Percentiles rank a stretch among this genome's conserved stretches.
These are phyloP conservation scores for Mamestra brassicae DNA, from an alignment of 2,888 invertebrate genomes.

Conservation along the genomic window DNA sequence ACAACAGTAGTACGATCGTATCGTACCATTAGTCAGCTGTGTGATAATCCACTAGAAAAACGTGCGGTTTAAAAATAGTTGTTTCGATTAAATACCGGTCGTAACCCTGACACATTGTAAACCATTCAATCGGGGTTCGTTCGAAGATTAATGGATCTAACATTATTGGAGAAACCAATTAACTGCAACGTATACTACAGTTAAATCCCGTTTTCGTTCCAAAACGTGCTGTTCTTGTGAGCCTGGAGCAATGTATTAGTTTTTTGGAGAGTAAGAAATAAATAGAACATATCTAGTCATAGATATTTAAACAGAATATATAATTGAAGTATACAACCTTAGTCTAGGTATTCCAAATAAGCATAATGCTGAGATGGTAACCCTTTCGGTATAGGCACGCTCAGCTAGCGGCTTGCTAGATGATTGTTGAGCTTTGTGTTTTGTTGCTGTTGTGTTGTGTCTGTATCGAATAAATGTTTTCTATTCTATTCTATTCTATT, in stretches of 20 bases:
- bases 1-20: neutral
- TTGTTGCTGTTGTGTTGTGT: too few relatives aligned
- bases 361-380: neutral
- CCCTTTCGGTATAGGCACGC: too few relatives aligned
- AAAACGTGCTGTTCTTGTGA: constrained; percentile 21
- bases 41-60: constrained; percentile 22
- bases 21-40: constrained; percentile 31
- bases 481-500: too few relatives aligned
- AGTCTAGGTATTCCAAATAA: neutral
- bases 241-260: neutral
- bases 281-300: neutral
- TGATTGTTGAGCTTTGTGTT: too few relatives aligned
- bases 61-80: constrained; percentile 47
- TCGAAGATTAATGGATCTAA: constrained; percentile 52
- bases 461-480: too few relatives aligned
- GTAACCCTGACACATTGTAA: constrained; percentile 60
- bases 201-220: constrained; percentile 39
- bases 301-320: neutral
- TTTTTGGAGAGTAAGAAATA: constrained; percentile 4
- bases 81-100: constrained; percentile 46
- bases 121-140: constrained; percentile 52
- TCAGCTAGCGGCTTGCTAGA: too few relatives aligned
- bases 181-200: constrained; percentile 32
- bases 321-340: neutral
- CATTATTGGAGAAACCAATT: constrained; percentile 56